Percentiles rank a stretch among this genome's conserved stretches.
Conservation (phyloP, 1,140 invertebrate species). For the Branchinecta lynchi region DNA sequence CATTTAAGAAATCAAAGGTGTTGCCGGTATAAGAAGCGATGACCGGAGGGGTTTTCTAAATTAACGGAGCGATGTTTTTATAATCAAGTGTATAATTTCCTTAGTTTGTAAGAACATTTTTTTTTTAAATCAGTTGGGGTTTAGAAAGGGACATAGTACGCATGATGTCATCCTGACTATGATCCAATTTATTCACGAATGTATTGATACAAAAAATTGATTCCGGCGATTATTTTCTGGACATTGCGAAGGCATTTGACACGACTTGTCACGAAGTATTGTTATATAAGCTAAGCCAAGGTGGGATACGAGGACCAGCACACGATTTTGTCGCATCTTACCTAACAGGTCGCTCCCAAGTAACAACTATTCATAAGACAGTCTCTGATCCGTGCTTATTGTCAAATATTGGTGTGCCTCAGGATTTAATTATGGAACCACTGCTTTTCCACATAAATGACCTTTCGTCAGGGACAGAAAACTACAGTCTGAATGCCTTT, state of each 20-base stretch:
- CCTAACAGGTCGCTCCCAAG: conserved; percentile 4
- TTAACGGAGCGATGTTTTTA: no score
- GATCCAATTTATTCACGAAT: conserved; percentile 10
- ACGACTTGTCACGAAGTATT: conserved; percentile 9
- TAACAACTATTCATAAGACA: conserved; percentile 10
- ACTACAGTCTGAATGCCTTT: no score
- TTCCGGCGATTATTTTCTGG: conserved; percentile 5
- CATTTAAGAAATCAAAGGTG: no score
- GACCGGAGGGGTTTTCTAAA: no score
- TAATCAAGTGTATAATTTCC: no score
- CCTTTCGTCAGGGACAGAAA: conserved; percentile 5
- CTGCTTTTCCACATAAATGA: conserved; percentile 6
- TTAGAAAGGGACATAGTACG: no score
- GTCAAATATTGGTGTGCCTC: conserved; percentile 1
- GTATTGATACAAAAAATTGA: conserved; percentile 2
- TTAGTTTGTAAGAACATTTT: no score
- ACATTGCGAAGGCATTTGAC: conserved; percentile 1
- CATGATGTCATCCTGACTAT: no score
- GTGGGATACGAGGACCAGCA: conserved; percentile 8
- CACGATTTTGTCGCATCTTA: no score
- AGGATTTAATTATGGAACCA: conserved; percentile 5
- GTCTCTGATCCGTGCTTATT: conserved; percentile 5
- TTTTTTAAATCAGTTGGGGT: no score
- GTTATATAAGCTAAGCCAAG: conserved; percentile 1
- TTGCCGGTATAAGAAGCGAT: no score